Conservation (phyloP, 1,140 invertebrate genomes). For the Drosophila navojoa region DNA sequence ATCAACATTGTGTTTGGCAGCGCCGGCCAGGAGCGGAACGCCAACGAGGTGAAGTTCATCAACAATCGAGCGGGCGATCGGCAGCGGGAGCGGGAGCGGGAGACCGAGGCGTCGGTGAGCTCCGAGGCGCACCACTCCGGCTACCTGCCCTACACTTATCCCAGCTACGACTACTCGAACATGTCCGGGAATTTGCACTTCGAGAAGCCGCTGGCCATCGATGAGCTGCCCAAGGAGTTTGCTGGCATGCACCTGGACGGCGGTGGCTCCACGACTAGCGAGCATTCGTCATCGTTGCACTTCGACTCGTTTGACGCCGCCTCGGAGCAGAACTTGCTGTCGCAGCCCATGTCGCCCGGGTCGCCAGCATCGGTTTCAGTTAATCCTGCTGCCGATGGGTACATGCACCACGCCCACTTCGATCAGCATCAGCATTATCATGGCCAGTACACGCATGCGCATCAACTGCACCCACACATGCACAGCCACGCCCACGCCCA, state of each 20-base stretch:
- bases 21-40: conserved; percentile 62
- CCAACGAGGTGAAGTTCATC: conserved; percentile 82
- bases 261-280: conserved; percentile 61
- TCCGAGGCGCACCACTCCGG: conserved; percentile 72
- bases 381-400: conserved; percentile 69
- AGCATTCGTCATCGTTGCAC: conserved; percentile 76
- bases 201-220: conserved; percentile 75
- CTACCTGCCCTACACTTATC: conserved; percentile 75
- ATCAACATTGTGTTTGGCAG: conserved; percentile 79
- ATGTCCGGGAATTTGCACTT: conserved; percentile 80
- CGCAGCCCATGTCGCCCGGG: conserved; percentile 67
- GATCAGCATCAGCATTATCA: conserved; percentile 40
- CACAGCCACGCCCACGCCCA: conserved; percentile 48
- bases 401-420: conserved; percentile 66
- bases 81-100: conserved; percentile 14
- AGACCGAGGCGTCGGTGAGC: conserved; percentile 41
- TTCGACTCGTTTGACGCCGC: conserved; percentile 79
- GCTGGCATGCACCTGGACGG: conserved; percentile 32
- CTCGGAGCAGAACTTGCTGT: conserved; percentile 75
- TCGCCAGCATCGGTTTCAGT: conserved; percentile 66
- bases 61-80: conserved; percentile 56
- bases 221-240: conserved; percentile 71
- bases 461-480: conserved; percentile 49
- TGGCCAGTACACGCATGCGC: conserved; percentile 35
- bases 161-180: conserved; percentile 80